Conservation (phyloP, 2,797 vertebrate species). For the Melanotaenia parkinsoni region DNA sequence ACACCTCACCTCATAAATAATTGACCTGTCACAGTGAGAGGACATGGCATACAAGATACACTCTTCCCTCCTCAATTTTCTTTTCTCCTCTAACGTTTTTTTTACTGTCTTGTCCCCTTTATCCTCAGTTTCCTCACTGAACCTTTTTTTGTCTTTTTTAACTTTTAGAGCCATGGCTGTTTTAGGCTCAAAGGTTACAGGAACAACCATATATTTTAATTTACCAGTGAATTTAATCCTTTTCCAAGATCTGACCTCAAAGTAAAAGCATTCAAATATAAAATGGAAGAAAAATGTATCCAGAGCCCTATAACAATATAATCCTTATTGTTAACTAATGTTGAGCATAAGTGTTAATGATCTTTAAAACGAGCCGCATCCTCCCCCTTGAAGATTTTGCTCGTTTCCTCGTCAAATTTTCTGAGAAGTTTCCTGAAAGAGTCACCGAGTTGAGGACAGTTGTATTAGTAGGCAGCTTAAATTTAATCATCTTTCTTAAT, state of each 20-base stretch:
- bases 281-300: neutral
- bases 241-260: neutral
- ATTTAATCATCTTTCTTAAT: neutral
- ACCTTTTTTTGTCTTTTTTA: conserved; percentile 13
- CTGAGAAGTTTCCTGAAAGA: neutral
- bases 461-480: neutral
- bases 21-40: conserved; percentile 69
- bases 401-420: neutral
- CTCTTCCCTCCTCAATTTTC: conserved; percentile 50
- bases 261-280: neutral
- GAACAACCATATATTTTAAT: neutral
- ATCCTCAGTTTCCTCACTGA: conserved; percentile 18
- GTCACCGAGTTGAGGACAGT: neutral
- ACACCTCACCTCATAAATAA: conserved; percentile 64
- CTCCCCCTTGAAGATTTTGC: neutral
- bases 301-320: conserved; percentile 8
- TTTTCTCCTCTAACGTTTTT: conserved; percentile 53
- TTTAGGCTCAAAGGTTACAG: neutral
- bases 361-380: neutral
- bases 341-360: neutral
- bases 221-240: neutral
- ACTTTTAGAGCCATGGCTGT: neutral
- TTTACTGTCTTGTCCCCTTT: conserved; percentile 34
- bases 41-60: conserved; percentile 54
- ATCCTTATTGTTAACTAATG: neutral